Conservation (phyloP, 2,888 invertebrate species). For the Callimorpha dominula region DNA sequence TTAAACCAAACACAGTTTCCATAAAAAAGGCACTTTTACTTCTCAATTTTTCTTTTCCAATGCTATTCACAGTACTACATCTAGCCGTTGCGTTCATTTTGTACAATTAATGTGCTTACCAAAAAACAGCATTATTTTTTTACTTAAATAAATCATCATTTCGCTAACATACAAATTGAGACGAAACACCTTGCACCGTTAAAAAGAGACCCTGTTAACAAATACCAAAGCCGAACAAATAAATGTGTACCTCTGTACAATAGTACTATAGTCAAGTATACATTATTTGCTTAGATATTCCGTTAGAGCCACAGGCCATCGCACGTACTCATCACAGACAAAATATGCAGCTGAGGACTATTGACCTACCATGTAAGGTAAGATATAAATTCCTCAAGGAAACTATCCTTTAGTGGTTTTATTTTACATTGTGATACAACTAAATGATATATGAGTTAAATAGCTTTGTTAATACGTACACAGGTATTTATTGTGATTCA, state of each 20-base stretch:
- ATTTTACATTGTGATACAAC: conserved; percentile 1
- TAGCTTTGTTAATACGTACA: neutral
- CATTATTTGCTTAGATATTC: conserved; percentile 26
- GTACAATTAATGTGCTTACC: neutral
- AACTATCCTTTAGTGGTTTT: neutral
- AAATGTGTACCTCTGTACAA: conserved; percentile 5
- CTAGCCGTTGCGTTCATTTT: too few relatives aligned
- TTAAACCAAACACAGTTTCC: neutral
- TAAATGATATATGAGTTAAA: neutral
- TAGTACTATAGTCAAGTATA: neutral
- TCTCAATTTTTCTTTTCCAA: neutral
- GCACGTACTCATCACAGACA: conserved; percentile 8
- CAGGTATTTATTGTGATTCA: too few relatives aligned
- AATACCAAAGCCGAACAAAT: conserved; percentile 31
- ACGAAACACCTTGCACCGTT: conserved; percentile 18
- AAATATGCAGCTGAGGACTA: neutral
- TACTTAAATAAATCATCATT: conserved; percentile 6
- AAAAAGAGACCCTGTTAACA: conserved; percentile 47
- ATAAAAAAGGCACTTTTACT: neutral
- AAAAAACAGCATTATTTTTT: neutral
- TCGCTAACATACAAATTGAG: neutral
- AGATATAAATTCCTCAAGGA: conserved; percentile 2
- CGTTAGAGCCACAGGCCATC: conserved; percentile 38
- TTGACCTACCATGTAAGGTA: conserved; percentile 4
- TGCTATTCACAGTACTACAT: neutral